Evolutionary conservation across 2,113 vertebrate genomes (phyloP).

Genomic region (Colius striatus): DNA sequence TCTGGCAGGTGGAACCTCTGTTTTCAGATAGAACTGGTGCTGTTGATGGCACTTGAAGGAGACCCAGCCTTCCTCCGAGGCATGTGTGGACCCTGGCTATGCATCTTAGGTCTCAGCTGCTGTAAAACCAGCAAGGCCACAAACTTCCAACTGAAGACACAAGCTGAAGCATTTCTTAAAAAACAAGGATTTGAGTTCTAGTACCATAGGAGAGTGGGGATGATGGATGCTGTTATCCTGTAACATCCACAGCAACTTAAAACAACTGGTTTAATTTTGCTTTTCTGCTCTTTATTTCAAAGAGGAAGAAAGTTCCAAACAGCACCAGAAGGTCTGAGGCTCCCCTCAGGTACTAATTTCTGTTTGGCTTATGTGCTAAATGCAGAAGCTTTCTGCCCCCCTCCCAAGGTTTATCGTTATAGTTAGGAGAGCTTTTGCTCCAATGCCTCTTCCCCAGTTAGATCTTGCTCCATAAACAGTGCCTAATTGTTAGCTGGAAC

Average conservation of each 20-base stretch:
- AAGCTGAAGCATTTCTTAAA: neutral
- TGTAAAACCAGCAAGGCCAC: neutral
- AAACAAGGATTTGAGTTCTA: neutral
- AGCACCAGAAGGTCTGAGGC: neutral
- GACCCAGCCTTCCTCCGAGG: neutral
- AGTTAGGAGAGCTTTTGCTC: neutral
- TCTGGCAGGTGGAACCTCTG: neutral
- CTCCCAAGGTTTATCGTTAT: neutral
- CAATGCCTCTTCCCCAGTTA: neutral
- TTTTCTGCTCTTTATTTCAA: neutral
- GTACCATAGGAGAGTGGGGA: neutral
- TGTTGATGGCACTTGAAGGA: rapidly evolving
- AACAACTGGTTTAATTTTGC: neutral
- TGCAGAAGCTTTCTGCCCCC: neutral
- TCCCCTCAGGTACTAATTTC: neutral
- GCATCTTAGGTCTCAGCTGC: neutral
- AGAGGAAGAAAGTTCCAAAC: neutral
- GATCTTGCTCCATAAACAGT: neutral
- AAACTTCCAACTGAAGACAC: neutral
- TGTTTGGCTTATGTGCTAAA: neutral
- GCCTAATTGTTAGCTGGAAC: neutral
- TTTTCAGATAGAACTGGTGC: rapidly evolving
- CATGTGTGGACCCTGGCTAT: rapidly evolving
- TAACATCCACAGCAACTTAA: neutral
- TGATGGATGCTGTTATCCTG: neutral